Evolutionary conservation across 1,140 invertebrate species (phyloP).

Genomic region (Rhagoletis zephyria): DNA sequence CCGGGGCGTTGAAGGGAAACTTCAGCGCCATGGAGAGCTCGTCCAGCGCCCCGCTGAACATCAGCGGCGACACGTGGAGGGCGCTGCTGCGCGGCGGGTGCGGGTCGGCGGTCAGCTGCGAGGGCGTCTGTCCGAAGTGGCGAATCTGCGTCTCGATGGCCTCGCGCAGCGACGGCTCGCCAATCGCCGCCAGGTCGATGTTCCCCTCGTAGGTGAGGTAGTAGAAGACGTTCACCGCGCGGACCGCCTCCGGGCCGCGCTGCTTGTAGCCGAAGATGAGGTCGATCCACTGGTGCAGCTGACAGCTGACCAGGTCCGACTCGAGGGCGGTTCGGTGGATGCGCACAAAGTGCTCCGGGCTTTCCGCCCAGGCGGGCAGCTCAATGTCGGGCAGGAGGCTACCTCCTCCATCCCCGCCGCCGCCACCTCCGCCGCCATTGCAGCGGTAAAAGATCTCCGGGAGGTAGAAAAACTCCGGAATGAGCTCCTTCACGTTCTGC

Average conservation of each 20-base stretch:
- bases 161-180: constrained; percentile 91
- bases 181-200: constrained; percentile 92
- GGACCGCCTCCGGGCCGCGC: constrained; percentile 95
- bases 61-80: constrained; percentile 98
- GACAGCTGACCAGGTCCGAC: constrained; percentile 98
- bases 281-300: constrained; percentile 99
- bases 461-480: constrained; percentile 98
- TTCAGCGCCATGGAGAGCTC: constrained; percentile 99
- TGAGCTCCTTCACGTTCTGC: constrained; percentile 99
- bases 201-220: constrained; percentile 99
- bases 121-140: constrained; percentile 98
- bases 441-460: constrained; percentile 99
- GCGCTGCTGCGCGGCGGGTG: constrained; percentile 97
- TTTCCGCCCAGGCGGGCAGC: constrained; percentile 95
- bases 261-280: constrained; percentile 99
- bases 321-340: constrained; percentile 99
- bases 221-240: constrained; percentile 98
- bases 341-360: constrained; percentile 96
- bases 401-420: constrained; percentile 89
- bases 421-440: constrained; percentile 85
- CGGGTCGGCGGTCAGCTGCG: constrained; percentile 95
- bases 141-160: constrained; percentile 98
- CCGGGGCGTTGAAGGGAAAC: constrained; percentile 97
- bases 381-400: constrained; percentile 88
- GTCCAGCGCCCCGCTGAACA: constrained; percentile 96